Evolutionary conservation across 2,888 invertebrate species (phyloP), one percentile per base, ranked within the genome.

Genomic region (Pinctada fucata): DNA sequence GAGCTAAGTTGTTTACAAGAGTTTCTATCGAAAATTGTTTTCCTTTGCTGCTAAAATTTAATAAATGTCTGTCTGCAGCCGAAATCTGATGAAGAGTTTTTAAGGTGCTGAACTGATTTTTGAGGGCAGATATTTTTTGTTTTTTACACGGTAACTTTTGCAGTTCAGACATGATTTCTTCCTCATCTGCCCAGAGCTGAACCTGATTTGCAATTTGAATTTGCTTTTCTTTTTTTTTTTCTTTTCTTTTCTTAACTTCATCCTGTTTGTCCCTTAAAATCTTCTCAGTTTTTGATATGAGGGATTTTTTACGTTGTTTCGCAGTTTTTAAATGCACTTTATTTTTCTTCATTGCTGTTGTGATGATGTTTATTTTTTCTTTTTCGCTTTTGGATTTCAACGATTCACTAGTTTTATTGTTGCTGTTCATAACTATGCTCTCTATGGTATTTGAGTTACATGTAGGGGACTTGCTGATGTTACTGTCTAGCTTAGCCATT

Each of bases 401-500:
- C 45, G 45, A 70, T 8, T 70, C 13, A 45, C 45, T 10, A 0
- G 72, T 72, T n/a, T 48, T n/a, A 10, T 47, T 72, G 8, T 58
- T 64, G 3, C n/a, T 52, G 64, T 47, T 64, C 13, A 73, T 58
- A 45, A 64, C 13, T 8, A 13, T 31, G 47, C 47, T 64, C 47
- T 73, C 72, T 13, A 64, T 63, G 4, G 2, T 64, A 64, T n/a
- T 45, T 6, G 45, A 8, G 45, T 6, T 10, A n/a, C 13, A 16
- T 10, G n/a, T 73, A 47, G 72, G 64, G 8, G 63, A 63, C 8
- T 5, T 6, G 31, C 16, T 73, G 4, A 73, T 3, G 6, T 73
- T 64, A 2, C 8, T 3, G 48, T 74, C 74, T 65, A 66, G 6
- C 49, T 74, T 65, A 8, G 48, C 74, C 65, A 74, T 66, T 4